phyloP scores from a whole-genome alignment of 92 coral and sea anemone genomes.

The Hydrozoanthus gracilis region DNA sequence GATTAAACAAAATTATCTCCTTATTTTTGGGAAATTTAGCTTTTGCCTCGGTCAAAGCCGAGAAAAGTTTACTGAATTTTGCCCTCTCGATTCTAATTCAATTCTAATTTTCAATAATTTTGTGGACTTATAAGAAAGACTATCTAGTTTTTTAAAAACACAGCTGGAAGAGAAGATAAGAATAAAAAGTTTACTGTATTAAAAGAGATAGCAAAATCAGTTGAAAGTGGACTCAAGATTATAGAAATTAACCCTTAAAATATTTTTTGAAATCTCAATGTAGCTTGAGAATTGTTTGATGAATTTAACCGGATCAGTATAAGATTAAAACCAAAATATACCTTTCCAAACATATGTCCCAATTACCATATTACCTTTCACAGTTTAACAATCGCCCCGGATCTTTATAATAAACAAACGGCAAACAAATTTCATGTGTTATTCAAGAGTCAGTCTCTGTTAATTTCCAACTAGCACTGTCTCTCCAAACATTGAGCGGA shows the following conservation, averaged over 20 bases:
- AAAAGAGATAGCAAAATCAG: too few relatives aligned
- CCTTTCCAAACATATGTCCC: constrained; percentile 20
- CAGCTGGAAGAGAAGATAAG: too few relatives aligned
- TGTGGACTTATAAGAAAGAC: too few relatives aligned
- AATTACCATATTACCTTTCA: constrained; percentile 39
- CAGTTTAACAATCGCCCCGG: constrained; percentile 46
- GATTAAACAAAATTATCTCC: neutral
- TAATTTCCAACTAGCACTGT: neutral
- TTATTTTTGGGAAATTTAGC: neutral
- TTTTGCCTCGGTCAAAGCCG: neutral
- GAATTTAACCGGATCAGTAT: neutral
- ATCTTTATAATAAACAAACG: constrained; percentile 40
- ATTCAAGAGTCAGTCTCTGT: neutral
- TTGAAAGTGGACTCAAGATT: neutral
- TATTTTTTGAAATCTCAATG: neutral
- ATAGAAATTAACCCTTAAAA: neutral
- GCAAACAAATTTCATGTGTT: constrained; percentile 12
- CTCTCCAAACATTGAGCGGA: constrained; percentile 14
- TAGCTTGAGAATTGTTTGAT: neutral
- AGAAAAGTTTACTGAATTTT: neutral
- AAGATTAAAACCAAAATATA: constrained; percentile 19
- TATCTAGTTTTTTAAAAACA: too few relatives aligned
- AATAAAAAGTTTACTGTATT: too few relatives aligned
- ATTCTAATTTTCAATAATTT: neutral
- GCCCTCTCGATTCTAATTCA: neutral